Evolutionary conservation across 2,113 vertebrate species (phyloP), one percentile per base, ranked within the genome.

Genomic region (Lepus europaeus): DNA sequence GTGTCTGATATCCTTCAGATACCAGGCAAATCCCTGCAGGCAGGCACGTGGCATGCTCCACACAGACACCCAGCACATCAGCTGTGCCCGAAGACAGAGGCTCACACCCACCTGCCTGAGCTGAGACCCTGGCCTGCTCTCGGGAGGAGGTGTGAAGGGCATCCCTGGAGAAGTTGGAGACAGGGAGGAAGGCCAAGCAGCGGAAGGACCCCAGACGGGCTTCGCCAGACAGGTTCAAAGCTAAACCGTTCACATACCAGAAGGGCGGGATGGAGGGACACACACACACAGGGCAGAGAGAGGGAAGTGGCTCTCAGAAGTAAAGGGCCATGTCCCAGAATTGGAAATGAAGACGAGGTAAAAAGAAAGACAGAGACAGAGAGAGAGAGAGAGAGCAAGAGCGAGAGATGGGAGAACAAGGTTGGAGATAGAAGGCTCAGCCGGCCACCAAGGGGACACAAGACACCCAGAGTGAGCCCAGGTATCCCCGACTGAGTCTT

Each of bases 351-450:
- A 3, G 22, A 17, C 1, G 72, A 36, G n/a, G 51, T 8, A 36
- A 76, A 86, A 45, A 45, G 45, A 45, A 7, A 45, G 39, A 45
- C 39, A 45, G 39, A 45, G 45, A 45, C 6, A 45, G 45, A 45
- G 45, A 45, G 6, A 45, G 6, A 45, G 45, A 6, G 45, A 45
- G 6, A 6, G 45, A 45, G 39, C 56, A 16, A 59, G 29, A 51
- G 39, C 16, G 27, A 90, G 76, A 29, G 39, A n/a, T 10, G 1
- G 51, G n/a, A 83, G 45, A 8, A 87, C 84, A 89, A 90, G 96
- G 91, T 87, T 74, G 64, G 89, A 49, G 76, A 20, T 59, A 3
- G 16, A 19, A 27, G 33, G 20, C 36, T 45, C 77, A 53, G 51
- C 20, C 51, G 45, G 10, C 79, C 79, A 69, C 36, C 22, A 22